Evolutionary conservation across 2,113 vertebrate species (phyloP).

Genomic region (Pimephales promelas): DNA sequence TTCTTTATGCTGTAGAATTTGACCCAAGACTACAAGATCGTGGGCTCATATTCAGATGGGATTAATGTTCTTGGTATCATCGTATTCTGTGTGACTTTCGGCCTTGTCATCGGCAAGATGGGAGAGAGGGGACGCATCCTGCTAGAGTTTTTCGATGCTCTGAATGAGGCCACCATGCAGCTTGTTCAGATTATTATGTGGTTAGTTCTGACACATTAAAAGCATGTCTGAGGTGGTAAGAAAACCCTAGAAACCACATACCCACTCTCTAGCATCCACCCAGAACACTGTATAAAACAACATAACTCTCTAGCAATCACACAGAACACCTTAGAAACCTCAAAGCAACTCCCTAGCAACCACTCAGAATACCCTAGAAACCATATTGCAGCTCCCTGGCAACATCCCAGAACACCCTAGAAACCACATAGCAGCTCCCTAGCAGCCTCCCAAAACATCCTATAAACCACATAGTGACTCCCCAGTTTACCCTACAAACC

Average conservation of each 20-base stretch:
- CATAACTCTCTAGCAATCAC: not conserved
- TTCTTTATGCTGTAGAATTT: constrained; percentile 76
- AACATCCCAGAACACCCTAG: not conserved
- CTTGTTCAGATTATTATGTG: constrained; percentile 98
- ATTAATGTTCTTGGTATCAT: constrained; percentile 95
- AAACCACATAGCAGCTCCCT: not conserved
- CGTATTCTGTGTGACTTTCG: constrained; percentile 94
- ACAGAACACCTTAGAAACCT: not conserved
- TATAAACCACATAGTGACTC: not conserved
- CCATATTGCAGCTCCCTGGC: not conserved
- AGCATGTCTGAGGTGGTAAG: not conserved
- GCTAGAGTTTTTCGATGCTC: constrained; percentile 94
- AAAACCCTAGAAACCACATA: not conserved
- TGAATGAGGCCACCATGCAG: constrained; percentile 96
- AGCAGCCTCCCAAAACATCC: not conserved
- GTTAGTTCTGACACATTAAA: constrained; percentile 72
- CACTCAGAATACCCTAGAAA: not conserved
- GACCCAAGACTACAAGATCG: constrained; percentile 87
- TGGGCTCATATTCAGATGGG: constrained; percentile 86
- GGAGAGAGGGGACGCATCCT: constrained; percentile 91
- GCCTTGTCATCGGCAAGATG: constrained; percentile 96
- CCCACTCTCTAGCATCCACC: not conserved
- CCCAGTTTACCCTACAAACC: too few species aligned
- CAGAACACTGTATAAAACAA: too few species aligned
- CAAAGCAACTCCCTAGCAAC: not conserved